Evolutionary conservation across 2,888 invertebrate genomes (phyloP).

Genomic region (Cosmopolites sordidus): DNA sequence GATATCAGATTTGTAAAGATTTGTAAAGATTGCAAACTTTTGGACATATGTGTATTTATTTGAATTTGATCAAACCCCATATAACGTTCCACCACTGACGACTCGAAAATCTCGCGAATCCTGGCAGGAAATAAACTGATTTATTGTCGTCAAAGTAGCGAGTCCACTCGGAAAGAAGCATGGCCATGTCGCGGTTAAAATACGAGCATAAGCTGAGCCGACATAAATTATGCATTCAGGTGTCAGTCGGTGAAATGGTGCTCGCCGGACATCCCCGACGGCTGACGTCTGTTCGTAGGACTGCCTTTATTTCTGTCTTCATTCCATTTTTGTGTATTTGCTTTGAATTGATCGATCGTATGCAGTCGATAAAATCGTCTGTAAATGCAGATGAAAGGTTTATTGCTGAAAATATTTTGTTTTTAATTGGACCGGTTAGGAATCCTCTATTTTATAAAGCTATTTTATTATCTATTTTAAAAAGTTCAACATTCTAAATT

Average conservation of each 20-base stretch:
- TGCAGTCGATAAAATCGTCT: no score
- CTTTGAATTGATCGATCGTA: no score
- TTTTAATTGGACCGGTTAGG: no score
- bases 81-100: conserved; percentile 2
- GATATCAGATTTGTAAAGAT: no score
- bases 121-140: conserved; percentile 10
- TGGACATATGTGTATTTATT: no score
- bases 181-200: conserved; percentile 12
- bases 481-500: no score
- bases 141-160: conserved; percentile 7
- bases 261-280: conserved; percentile 5
- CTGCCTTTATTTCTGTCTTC: neutral
- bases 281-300: neutral
- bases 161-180: conserved; percentile 16
- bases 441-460: no score
- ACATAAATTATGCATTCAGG: conserved; percentile 32
- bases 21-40: no score
- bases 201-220: conserved; percentile 5
- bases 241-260: conserved; percentile 25
- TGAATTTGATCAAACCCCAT: no score
- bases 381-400: no score
- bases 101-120: conserved; percentile 1
- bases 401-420: no score
- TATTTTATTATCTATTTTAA: no score
- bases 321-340: neutral